Percentiles rank a stretch among this genome's conserved stretches.
These are phyloP conservation scores for Drosophila kanekoi DNA, from an alignment of 2,888 invertebrate genomes.

Conservation along the genomic window DNA sequence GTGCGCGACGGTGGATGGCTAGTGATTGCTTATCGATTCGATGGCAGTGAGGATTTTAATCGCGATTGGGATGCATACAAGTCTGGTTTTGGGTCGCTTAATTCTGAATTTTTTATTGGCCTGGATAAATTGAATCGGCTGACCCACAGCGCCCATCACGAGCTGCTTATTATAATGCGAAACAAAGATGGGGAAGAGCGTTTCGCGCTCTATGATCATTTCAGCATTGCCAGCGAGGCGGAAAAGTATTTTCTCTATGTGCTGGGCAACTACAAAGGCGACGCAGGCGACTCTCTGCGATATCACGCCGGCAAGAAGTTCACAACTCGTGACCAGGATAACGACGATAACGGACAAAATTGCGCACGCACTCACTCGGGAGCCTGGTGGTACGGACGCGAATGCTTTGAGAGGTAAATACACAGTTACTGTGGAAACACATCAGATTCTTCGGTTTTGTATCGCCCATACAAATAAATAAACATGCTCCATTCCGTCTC, in stretches of 20 bases:
- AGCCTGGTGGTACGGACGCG: slow-evolving; percentile 70
- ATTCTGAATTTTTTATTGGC: slow-evolving; percentile 67
- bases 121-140: slow-evolving; percentile 60
- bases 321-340: slow-evolving; percentile 70
- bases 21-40: slow-evolving; percentile 59
- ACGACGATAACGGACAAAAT: slow-evolving; percentile 68
- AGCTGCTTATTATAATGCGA: slow-evolving; percentile 52
- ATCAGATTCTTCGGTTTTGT: not conserved
- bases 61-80: slow-evolving; percentile 60
- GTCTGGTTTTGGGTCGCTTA: slow-evolving; percentile 57
- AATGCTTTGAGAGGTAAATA: slow-evolving; percentile 58
- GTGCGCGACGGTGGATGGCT: slow-evolving; percentile 62
- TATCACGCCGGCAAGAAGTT: slow-evolving; percentile 68
- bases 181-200: slow-evolving; percentile 40
- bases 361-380: slow-evolving; percentile 64
- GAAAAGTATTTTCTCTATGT: slow-evolving; percentile 60
- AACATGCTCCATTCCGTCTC: too few relatives aligned
- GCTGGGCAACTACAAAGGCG: slow-evolving; percentile 56
- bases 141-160: slow-evolving; percentile 45
- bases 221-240: slow-evolving; percentile 58
- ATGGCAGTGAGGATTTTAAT: slow-evolving; percentile 60
- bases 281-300: slow-evolving; percentile 62
- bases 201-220: slow-evolving; percentile 61
- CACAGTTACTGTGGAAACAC: not conserved
- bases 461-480: too few relatives aligned